These are phyloP conservation scores for Spatula clypeata DNA, from an alignment of 2,797 vertebrate species.

Conservation along the genomic window DNA sequence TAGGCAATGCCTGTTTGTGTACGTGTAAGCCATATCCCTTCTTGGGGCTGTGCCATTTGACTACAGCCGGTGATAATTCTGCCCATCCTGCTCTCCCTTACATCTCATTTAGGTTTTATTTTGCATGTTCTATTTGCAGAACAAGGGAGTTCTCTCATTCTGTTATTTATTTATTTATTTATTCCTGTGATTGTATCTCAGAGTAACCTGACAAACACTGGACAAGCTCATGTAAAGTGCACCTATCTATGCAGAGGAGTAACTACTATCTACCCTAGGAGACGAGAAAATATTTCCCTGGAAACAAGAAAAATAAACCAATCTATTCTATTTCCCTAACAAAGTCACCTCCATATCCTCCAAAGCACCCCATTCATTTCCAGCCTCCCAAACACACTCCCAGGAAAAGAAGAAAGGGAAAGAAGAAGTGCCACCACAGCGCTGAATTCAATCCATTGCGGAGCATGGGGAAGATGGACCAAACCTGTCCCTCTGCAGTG, in stretches of 20 bases:
- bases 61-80: neutral
- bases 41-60: conserved; percentile 15
- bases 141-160: neutral
- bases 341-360: neutral
- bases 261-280: neutral
- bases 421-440: neutral
- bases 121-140: neutral
- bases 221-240: neutral
- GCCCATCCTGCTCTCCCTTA: neutral
- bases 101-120: neutral
- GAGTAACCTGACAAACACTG: neutral
- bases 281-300: conserved; percentile 16
- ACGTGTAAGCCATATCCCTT: neutral
- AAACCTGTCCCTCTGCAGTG: neutral
- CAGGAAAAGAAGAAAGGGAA: neutral
- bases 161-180: neutral
- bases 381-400: neutral
- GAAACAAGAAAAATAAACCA: neutral
- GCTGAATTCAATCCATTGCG: neutral
- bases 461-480: neutral
- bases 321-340: neutral
- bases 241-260: neutral
- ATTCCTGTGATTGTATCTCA: neutral
- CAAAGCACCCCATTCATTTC: neutral
- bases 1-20: conserved; percentile 34